Percentiles rank a stretch among this genome's conserved stretches.
These are phyloP conservation scores for Poecilus cupreus DNA, from an alignment of 2,888 invertebrate species.

Conservation along the genomic window DNA sequence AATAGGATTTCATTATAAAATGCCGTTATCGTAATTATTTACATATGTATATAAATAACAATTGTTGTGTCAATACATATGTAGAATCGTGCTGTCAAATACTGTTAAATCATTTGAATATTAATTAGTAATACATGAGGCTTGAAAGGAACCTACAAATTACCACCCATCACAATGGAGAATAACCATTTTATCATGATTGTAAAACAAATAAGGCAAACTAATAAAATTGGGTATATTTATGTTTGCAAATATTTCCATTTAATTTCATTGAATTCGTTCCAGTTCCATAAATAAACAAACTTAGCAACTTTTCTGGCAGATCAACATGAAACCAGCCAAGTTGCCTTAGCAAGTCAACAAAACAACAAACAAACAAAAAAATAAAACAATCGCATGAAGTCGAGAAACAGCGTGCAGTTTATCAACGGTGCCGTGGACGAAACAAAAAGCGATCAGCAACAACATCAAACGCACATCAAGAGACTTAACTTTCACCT, in stretches of 20 bases:
- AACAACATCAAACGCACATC: neutral
- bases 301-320: neutral
- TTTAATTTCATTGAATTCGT: no score
- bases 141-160: no score
- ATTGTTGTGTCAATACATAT: constrained; percentile 14
- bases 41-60: constrained; percentile 35
- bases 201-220: no score
- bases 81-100: neutral
- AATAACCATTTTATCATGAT: neutral
- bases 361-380: constrained; percentile 4
- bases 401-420: neutral
- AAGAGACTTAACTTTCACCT: constrained; percentile 23
- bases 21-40: constrained; percentile 31
- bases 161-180: neutral
- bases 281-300: neutral
- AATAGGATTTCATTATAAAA: constrained; percentile 40
- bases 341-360: neutral
- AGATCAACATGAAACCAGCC: no score
- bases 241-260: no score
- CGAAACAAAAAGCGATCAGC: constrained; percentile 12
- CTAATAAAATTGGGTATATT: no score
- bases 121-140: no score
- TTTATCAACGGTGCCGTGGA: neutral
- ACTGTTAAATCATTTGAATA: constrained; percentile 5
- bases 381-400: neutral